Evolutionary conservation across 2,797 vertebrate genomes (phyloP), one percentile per base, ranked within the genome.

Genomic region (Fundulus diaphanus): DNA sequence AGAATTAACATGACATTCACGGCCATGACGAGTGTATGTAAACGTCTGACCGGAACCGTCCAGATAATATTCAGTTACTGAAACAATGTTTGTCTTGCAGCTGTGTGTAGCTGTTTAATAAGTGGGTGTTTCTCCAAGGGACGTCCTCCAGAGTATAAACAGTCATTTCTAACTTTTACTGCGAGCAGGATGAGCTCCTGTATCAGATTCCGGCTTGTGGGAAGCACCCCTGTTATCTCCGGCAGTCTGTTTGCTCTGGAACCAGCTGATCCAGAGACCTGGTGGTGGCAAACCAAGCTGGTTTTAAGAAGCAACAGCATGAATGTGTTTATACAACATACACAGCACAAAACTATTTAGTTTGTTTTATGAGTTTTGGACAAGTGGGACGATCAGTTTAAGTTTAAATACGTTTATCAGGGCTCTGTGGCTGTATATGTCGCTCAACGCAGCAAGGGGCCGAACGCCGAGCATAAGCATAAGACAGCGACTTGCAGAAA

Each of bases 401-500:
- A 85, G 68, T 77, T 82, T 33, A 71, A 82, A 70, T 79, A 59
- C 74, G 83, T 86, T 79, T 82, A 18, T 72, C 61, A 71, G 57
- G 81, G 56, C 75, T 76, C 67, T 72, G 63, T 85, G 77, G 81
- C 40, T 84, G 85, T 88, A 81, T 73, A 81, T 86, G 90, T 82
- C 84, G 78, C 81, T 80, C 80, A n/a, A 78, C 78, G 73, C 52
- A 68, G 79, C 33, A 46, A 82, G 68, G 78, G 75, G 76, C 46
- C 70, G 51, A 73, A 81, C 73, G 68, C 65, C 18, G 11, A 75
- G 82, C 77, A 77, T 81, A 80, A 87, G 87, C 75, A 70, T 77
- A 78, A 82, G 79, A 87, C 78, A 54, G 77, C 77, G 87, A 80
- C 88, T 91, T 84, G 31, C 80, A 78, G 83, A 92, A 85, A 89